These are phyloP conservation scores for Anoplolepis gracilipes DNA, from an alignment of 1,140 invertebrate genomes.

Conservation along the genomic window DNA sequence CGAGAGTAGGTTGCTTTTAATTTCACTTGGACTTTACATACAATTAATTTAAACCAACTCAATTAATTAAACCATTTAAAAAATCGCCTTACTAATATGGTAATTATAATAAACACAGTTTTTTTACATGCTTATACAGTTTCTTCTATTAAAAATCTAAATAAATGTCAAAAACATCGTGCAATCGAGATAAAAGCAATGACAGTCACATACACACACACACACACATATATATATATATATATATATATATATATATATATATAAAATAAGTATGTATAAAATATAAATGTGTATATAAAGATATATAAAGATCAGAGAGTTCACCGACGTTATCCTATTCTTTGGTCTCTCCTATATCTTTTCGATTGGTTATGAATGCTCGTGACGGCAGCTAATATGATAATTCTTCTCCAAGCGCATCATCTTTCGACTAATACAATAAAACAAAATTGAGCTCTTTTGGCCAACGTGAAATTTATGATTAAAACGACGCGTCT, in stretches of 20 bases:
- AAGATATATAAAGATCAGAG: conserved; percentile 32
- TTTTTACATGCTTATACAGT: too few species aligned
- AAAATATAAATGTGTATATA: too few species aligned
- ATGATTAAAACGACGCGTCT: conserved; percentile 30
- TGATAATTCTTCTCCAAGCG: conserved; percentile 61
- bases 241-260: too few species aligned
- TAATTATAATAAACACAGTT: too few species aligned
- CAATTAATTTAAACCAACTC: too few species aligned
- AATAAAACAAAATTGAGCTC: conserved; percentile 57
- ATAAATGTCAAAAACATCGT: conserved; percentile 2
- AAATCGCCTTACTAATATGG: not conserved
- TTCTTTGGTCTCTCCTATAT: conserved; percentile 31
- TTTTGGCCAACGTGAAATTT: conserved; percentile 46
- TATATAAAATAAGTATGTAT: too few species aligned
- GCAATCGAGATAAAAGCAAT: conserved; percentile 31
- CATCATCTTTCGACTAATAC: conserved; percentile 20
- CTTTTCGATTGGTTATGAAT: conserved; percentile 55
- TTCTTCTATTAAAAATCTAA: not conserved
- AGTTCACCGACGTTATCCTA: conserved; percentile 26
- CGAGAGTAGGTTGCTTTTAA: conserved; percentile 8
- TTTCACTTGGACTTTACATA: not conserved
- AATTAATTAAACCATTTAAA: conserved; percentile 7
- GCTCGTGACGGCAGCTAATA: conserved; percentile 55
- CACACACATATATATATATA: too few species aligned
- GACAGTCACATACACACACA: not conserved